Evolutionary conservation across 2,888 invertebrate species (phyloP), one percentile per base, ranked within the genome.

Genomic region (Dynastes maya): DNA sequence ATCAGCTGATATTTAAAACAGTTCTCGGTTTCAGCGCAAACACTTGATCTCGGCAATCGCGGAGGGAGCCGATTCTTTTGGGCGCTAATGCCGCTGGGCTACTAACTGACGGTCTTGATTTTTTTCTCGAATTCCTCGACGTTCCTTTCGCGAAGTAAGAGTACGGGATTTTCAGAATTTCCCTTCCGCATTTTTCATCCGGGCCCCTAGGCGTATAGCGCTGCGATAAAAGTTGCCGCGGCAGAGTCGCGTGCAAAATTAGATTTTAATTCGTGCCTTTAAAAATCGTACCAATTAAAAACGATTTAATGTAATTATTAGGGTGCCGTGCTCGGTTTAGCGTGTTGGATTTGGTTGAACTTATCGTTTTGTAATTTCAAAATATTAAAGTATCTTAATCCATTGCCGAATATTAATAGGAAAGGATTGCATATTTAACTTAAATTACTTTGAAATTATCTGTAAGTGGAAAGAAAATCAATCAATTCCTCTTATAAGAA

Each of bases 1-100:
- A 89, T 88, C 88, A 87, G 87, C 87, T 87, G 88, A 88, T 88
- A 88, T 88, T 88, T 88, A 87, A 88, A 88, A 86, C 87, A 84
- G 86, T 83, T 85, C 84, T 84, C 82, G 85, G 85, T 85, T 84
- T 83, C 80, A 83, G 81, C 82, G 83, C 83, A 84, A 85, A 85
- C 84, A 84, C 84, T 84, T 81, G 83, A 84, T 83, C 82, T 80
- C 79, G 78, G 79, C 81, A 80, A 82, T 82, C 82, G 64, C n/a
- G 37, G 37, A 80, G 79, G 79, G 78, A 71, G 80, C 78, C 78
- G 76, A 13, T 67, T 49, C 27, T 67, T 49, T 67, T 6, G 40
- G 27, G 13, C 45, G 22, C 16, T 16, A 58, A 58, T 58, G 63
- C 32, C 32, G 63, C 13, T 3, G 29, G 63, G 63, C 32, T 63